A percentile compares a stretch with the other conserved stretches of the same genome.
phyloP scores from a whole-genome alignment of 2,113 vertebrate genomes.

The Vulpes lagopus region DNA sequence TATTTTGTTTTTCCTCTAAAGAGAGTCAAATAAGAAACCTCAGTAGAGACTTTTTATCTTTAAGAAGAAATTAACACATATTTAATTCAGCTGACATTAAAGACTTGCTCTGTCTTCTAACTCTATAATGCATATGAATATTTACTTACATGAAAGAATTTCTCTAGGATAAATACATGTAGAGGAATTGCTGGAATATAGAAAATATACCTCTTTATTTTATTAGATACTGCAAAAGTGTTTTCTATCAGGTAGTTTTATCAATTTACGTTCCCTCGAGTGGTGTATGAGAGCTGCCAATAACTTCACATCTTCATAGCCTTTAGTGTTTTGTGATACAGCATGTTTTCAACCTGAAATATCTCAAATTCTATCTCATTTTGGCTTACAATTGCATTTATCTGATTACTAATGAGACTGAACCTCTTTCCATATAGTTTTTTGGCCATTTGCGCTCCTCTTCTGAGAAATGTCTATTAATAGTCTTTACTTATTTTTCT shows the following conservation, averaged over 20 bases:
- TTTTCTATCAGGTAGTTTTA: neutral
- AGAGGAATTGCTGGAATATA: neutral
- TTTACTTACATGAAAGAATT: neutral
- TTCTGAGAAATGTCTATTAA: neutral
- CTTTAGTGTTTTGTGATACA: neutral
- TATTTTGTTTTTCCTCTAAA: neutral
- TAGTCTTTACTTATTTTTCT: neutral
- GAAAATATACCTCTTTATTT: neutral
- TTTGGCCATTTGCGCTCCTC: neutral
- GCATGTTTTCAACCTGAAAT: neutral
- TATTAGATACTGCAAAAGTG: neutral
- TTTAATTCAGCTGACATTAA: neutral
- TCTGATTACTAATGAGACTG: neutral
- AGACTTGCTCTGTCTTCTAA: neutral
- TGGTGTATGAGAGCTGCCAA: neutral
- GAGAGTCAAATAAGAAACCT: neutral
- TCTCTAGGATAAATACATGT: neutral
- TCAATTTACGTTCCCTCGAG: neutral
- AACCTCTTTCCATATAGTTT: neutral
- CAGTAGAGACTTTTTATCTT: neutral
- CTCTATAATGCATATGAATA: neutral
- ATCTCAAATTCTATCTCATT: neutral
- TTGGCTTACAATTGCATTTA: slow-evolving; percentile 2
- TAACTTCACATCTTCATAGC: neutral
- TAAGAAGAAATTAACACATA: neutral